phyloP scores from a whole-genome alignment of 1,140 invertebrate genomes.

The Cyphomyrmex costatus region DNA sequence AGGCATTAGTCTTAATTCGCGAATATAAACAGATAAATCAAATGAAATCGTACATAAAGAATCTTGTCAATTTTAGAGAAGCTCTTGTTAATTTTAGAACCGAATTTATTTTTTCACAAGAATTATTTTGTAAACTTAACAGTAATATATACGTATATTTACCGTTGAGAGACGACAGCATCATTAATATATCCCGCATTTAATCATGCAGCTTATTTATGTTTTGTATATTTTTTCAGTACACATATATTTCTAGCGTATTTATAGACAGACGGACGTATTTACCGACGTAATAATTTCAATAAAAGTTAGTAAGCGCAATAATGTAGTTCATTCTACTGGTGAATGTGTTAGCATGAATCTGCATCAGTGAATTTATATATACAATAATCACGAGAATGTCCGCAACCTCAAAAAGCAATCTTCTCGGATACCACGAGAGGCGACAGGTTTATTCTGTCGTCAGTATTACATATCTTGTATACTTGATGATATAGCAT shows the following conservation, averaged over 20 bases:
- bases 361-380: background rate
- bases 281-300: conserved; percentile 14
- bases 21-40: background rate
- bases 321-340: background rate
- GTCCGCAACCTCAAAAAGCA: background rate
- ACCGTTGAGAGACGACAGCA: background rate
- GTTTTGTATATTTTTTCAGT: background rate
- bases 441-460: conserved; percentile 33
- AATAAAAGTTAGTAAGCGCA: background rate
- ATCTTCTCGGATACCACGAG: background rate
- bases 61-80: too few relatives aligned
- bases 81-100: background rate
- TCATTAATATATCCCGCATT: background rate
- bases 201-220: conserved; percentile 24
- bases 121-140: conserved; percentile 31
- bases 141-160: background rate
- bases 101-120: conserved; percentile 12
- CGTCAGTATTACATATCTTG: conserved; percentile 7
- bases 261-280: background rate
- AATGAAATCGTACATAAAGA: background rate
- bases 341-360: background rate
- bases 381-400: background rate
- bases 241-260: background rate
- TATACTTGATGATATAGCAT: conserved; percentile 12
- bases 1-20: background rate